These are phyloP conservation scores for Betta splendens DNA, from an alignment of 2,797 vertebrate genomes.

Conservation along the genomic window DNA sequence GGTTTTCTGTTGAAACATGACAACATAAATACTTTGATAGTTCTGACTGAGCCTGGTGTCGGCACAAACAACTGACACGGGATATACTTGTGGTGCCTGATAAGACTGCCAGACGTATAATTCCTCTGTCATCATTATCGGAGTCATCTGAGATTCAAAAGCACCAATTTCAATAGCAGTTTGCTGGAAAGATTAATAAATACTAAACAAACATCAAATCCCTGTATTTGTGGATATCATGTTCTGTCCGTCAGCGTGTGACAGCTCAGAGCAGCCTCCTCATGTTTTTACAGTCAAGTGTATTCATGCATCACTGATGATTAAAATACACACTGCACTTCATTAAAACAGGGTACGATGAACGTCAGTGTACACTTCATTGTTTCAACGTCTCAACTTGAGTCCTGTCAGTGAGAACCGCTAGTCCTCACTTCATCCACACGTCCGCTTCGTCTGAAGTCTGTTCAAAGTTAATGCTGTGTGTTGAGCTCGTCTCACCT, in stretches of 20 bases:
- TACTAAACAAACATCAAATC: slow-evolving; percentile 49
- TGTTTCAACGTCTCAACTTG: slow-evolving; percentile 2
- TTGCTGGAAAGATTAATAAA: slow-evolving; percentile 53
- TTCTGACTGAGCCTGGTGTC: slow-evolving; percentile 48
- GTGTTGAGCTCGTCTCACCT: too few relatives aligned
- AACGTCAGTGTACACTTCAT: slow-evolving; percentile 4
- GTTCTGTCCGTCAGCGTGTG: slow-evolving; percentile 30
- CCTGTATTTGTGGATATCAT: slow-evolving; percentile 36
- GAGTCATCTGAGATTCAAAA: slow-evolving; percentile 51
- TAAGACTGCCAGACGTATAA: slow-evolving; percentile 58
- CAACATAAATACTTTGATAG: slow-evolving; percentile 75
- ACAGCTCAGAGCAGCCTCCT: slow-evolving; percentile 23
- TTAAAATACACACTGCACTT: slow-evolving; percentile 22
- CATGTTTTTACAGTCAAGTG: slow-evolving; percentile 10
- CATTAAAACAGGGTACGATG: slow-evolving; percentile 15
- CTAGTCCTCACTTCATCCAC: too few relatives aligned
- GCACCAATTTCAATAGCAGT: slow-evolving; percentile 48
- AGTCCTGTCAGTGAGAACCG: too few relatives aligned
- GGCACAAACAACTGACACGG: slow-evolving; percentile 62
- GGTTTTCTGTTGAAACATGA: slow-evolving; percentile 66
- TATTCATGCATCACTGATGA: slow-evolving; percentile 26
- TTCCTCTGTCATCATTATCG: slow-evolving; percentile 63
- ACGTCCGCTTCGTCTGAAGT: too few relatives aligned
- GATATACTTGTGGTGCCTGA: slow-evolving; percentile 63
- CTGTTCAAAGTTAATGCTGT: too few relatives aligned